A percentile compares a stretch with the other conserved stretches of the same genome.
Conservation (phyloP, 2,113 vertebrate species). For the Dendropsophus ebraccatus region DNA sequence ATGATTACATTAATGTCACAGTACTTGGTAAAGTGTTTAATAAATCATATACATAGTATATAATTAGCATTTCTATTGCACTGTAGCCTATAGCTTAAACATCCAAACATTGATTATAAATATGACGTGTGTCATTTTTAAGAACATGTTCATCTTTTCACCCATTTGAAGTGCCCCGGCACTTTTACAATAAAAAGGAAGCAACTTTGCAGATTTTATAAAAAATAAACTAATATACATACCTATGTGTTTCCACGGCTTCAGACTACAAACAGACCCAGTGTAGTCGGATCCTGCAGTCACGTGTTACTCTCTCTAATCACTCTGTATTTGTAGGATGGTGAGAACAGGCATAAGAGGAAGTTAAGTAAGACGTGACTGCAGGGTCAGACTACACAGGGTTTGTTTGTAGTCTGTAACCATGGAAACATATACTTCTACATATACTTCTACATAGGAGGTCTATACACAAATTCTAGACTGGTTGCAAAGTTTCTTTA, state of each 20-base stretch:
- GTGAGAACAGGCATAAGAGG: background rate
- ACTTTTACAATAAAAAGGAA: background rate
- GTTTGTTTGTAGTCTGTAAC: background rate
- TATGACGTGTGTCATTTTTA: background rate
- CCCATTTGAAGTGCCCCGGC: background rate
- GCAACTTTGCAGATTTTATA: background rate
- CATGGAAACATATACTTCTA: background rate
- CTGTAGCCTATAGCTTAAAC: background rate
- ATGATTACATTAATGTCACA: background rate
- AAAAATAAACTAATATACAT: no score
- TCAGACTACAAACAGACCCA: background rate
- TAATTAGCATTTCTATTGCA: slow-evolving; percentile 16
- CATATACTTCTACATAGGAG: background rate
- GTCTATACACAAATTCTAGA: no score
- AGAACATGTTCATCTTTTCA: background rate
- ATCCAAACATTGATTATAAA: background rate
- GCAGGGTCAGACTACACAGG: background rate
- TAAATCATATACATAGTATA: slow-evolving; percentile 40
- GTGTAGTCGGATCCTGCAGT: background rate
- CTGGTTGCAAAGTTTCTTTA: no score
- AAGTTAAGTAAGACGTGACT: background rate
- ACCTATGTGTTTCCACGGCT: background rate
- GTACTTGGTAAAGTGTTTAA: slow-evolving; percentile 11
- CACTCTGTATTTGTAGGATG: background rate
- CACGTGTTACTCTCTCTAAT: no score